A percentile compares a stretch with the other conserved stretches of the same genome.
Evolutionary conservation across 2,888 invertebrate species (phyloP).

Genomic region (Lasioglossum figueresi): DNA sequence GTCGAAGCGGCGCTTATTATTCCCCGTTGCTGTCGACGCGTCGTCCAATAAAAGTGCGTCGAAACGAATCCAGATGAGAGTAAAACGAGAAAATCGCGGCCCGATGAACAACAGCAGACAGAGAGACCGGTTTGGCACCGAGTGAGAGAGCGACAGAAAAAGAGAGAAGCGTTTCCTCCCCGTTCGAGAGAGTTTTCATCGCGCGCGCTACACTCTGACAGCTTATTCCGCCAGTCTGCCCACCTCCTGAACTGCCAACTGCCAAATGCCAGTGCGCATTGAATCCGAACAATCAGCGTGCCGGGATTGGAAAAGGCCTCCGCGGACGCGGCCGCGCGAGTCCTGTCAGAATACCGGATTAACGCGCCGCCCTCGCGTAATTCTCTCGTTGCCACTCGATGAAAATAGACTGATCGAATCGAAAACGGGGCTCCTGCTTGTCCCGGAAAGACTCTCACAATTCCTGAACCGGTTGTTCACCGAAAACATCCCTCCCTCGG

Average conservation of each 20-base stretch:
- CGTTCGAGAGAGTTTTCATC: conserved; percentile 72
- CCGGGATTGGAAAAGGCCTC: conserved; percentile 70
- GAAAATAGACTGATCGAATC: conserved; percentile 70
- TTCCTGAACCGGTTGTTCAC: neutral
- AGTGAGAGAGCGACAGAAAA: neutral
- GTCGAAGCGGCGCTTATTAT: conserved; percentile 62
- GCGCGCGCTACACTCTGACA: conserved; percentile 76
- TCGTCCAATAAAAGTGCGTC: conserved; percentile 58
- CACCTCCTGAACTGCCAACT: conserved; percentile 71
- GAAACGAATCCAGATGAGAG: conserved; percentile 55
- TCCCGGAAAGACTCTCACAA: neutral
- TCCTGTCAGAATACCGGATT: conserved; percentile 74
- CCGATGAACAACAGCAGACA: conserved; percentile 9
- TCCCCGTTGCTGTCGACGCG: conserved; percentile 50
- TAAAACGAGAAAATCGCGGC: conserved; percentile 25
- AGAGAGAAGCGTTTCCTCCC: conserved; percentile 62
- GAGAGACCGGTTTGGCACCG: neutral
- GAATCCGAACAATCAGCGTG: conserved; percentile 78
- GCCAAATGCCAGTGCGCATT: conserved; percentile 78
- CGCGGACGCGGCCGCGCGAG: conserved; percentile 57
- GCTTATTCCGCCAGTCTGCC: conserved; percentile 76
- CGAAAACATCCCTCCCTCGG: neutral
- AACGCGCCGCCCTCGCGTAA: conserved; percentile 71
- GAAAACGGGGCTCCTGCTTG: conserved; percentile 1
- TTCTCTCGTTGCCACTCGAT: conserved; percentile 61